Evolutionary conservation across 2,113 vertebrate species (phyloP).

Genomic region (Corythoichthys intestinalis): DNA sequence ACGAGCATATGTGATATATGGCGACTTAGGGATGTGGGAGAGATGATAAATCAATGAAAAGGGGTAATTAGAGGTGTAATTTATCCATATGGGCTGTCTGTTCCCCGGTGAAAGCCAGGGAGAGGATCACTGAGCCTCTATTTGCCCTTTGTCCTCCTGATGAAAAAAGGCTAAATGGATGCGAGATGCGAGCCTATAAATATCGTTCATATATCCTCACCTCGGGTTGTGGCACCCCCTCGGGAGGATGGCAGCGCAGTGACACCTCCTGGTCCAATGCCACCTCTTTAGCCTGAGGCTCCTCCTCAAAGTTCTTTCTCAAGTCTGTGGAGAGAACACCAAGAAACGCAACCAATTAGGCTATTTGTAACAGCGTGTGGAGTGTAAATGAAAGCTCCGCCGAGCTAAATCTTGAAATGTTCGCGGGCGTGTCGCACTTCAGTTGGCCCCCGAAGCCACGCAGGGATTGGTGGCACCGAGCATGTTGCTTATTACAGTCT

Average conservation of each 20-base stretch:
- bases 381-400: conserved; percentile 22
- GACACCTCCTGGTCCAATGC: conserved; percentile 92
- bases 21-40: conserved; percentile 56
- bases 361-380: conserved; percentile 16
- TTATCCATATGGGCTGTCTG: conserved; percentile 42
- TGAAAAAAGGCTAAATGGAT: conserved; percentile 57
- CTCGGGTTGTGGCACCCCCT: conserved; percentile 91
- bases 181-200: conserved; percentile 55
- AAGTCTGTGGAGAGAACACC: conserved; percentile 76
- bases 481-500: conserved; percentile 67
- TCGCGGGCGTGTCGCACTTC: conserved; percentile 39
- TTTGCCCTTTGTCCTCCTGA: conserved; percentile 46
- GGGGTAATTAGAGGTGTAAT: conserved; percentile 70
- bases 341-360: conserved; percentile 44
- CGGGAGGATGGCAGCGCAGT: conserved; percentile 90
- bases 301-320: conserved; percentile 97
- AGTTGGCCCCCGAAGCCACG: conserved; percentile 57
- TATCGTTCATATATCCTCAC: conserved; percentile 74
- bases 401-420: conserved; percentile 29
- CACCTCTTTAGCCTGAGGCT: conserved; percentile 89
- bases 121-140: conserved; percentile 29
- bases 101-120: conserved; percentile 19
- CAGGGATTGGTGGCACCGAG: conserved; percentile 56
- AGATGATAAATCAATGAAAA: conserved; percentile 68
- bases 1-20: conserved; percentile 59